phyloP scores from a whole-genome alignment of 2,797 vertebrate genomes.

The Esox masquinongy region DNA sequence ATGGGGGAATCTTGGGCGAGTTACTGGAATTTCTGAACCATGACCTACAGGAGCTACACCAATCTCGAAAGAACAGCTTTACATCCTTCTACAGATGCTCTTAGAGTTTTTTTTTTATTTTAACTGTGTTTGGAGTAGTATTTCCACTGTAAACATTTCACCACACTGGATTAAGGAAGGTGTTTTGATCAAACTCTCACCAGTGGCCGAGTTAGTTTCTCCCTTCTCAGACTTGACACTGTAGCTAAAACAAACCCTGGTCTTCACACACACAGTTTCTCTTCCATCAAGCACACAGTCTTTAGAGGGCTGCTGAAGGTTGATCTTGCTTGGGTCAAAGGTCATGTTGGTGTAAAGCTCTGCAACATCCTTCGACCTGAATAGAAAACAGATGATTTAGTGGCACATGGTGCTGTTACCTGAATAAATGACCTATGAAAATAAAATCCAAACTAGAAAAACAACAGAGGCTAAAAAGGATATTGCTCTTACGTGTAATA shows the following conservation, averaged over 20 bases:
- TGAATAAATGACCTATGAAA: neutral
- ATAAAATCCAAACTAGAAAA: neutral
- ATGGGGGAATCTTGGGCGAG: too few species aligned
- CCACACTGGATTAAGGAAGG: neutral
- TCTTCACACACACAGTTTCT: conserved; percentile 81
- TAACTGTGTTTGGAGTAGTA: too few species aligned
- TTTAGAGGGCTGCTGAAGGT: conserved; percentile 84
- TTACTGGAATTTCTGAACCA: too few species aligned
- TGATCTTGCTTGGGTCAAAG: conserved; percentile 86
- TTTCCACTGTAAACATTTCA: neutral
- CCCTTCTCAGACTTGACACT: conserved; percentile 80
- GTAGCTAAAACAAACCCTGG: conserved; percentile 81
- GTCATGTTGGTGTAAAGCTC: conserved; percentile 85
- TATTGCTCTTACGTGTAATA: neutral
- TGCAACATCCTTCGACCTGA: conserved; percentile 93
- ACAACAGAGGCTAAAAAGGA: neutral
- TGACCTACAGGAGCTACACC: too few species aligned
- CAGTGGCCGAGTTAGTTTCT: neutral
- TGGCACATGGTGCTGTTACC: neutral
- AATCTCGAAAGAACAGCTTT: too few species aligned
- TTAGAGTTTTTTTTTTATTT: neutral
- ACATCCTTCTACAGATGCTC: neutral
- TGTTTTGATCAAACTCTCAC: conserved; percentile 50
- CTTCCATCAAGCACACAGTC: conserved; percentile 74
- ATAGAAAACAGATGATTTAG: conserved; percentile 12